These are phyloP conservation scores for Saturnia pavonia DNA, from an alignment of 2,888 invertebrate species.

Conservation along the genomic window DNA sequence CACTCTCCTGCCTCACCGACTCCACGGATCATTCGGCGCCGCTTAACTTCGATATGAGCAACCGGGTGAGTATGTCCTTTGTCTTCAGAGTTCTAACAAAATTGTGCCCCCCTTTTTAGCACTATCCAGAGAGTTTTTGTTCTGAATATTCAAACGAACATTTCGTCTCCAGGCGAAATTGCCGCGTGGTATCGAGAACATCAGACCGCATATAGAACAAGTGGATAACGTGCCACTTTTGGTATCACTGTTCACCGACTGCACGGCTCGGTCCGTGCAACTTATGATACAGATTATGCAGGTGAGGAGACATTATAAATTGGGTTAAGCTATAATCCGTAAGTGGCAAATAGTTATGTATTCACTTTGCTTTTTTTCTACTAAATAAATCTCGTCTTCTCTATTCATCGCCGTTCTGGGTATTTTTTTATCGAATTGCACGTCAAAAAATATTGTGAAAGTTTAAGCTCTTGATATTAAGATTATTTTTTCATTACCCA, in stretches of 20 bases:
- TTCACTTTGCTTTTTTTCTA: no score
- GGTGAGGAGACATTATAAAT: slow-evolving; percentile 35
- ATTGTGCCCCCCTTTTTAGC: no score
- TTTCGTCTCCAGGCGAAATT: slow-evolving; percentile 88
- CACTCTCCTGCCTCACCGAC: slow-evolving; percentile 92
- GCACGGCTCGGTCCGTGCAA: slow-evolving; percentile 93
- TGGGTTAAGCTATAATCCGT: no score
- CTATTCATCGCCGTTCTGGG: no score
- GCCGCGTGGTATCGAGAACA: slow-evolving; percentile 97
- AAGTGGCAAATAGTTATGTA: no score
- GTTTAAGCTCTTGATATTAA: no score
- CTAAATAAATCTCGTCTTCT: no score
- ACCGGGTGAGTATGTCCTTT: slow-evolving; percentile 83
- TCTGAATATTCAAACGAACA: neutral
- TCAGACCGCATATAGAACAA: slow-evolving; percentile 95
- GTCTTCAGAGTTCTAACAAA: no score
- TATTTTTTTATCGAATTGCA: no score
- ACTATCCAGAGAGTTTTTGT: no score
- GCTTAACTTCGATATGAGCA: slow-evolving; percentile 95
- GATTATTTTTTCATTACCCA: no score
- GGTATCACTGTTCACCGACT: slow-evolving; percentile 98
- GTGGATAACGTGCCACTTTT: slow-evolving; percentile 99
- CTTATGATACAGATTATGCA: slow-evolving; percentile 97
- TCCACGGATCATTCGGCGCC: slow-evolving; percentile 96
- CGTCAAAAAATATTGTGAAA: no score